A percentile compares a stretch with the other conserved stretches of the same genome.
Evolutionary conservation across 2,888 invertebrate genomes (phyloP).

Genomic region (Eledona agricola): DNA sequence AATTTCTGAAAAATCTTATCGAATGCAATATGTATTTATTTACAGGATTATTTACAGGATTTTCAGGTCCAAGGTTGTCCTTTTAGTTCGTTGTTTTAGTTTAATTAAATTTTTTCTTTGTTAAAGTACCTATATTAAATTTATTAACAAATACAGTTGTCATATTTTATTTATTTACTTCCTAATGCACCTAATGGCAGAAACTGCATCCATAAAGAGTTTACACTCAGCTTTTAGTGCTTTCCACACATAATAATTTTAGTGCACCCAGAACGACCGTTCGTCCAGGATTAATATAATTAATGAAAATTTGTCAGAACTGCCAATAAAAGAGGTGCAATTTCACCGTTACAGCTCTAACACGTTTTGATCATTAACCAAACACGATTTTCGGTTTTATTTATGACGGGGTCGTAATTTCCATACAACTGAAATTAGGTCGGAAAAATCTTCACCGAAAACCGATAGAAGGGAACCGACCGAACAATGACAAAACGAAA

Average conservation of each 20-base stretch:
- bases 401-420: slow-evolving; percentile 10
- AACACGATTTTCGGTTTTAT: slow-evolving; percentile 26
- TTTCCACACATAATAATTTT: slow-evolving; percentile 6
- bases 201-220: too few relatives aligned
- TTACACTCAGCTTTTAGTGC: too few relatives aligned
- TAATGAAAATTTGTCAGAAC: slow-evolving; percentile 16
- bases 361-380: slow-evolving; percentile 28
- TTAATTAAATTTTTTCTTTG: too few relatives aligned
- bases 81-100: too few relatives aligned
- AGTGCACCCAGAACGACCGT: slow-evolving; percentile 1
- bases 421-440: not conserved
- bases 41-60: too few relatives aligned
- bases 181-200: too few relatives aligned
- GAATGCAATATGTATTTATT: too few relatives aligned
- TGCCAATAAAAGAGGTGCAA: slow-evolving; percentile 9
- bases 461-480: not conserved
- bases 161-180: too few relatives aligned
- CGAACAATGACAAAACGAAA: slow-evolving; percentile 1
- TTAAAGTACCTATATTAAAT: too few relatives aligned
- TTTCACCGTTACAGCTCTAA: slow-evolving; percentile 19
- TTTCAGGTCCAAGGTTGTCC: too few relatives aligned
- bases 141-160: too few relatives aligned
- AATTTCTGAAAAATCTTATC: too few relatives aligned
- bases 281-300: slow-evolving; percentile 13
- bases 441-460: not conserved